Conservation (phyloP, 2,888 invertebrate genomes). For the Galerucella pusilla region DNA sequence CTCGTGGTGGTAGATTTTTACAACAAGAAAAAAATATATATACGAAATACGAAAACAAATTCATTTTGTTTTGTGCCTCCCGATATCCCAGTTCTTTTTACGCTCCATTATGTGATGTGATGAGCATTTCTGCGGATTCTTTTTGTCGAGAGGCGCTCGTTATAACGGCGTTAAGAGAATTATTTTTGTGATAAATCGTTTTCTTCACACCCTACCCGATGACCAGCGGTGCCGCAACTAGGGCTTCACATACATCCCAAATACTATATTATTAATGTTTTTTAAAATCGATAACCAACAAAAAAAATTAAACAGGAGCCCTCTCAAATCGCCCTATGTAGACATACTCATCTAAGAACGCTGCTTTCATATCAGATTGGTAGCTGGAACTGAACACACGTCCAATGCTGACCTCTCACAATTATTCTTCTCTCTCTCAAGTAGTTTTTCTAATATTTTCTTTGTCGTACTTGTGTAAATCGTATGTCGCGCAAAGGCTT, state of each 20-base stretch:
- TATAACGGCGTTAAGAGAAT: constrained; percentile 54
- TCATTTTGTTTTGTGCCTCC: constrained; percentile 33
- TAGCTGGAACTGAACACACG: too few species aligned
- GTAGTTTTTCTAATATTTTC: too few species aligned
- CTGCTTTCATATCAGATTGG: too few species aligned
- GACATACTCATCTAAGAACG: too few species aligned
- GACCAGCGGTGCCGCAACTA: constrained; percentile 6
- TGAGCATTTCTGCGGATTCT: constrained; percentile 50
- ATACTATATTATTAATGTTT: background rate
- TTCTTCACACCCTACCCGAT: constrained; percentile 43
- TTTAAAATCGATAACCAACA: too few species aligned
- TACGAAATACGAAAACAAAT: constrained; percentile 32
- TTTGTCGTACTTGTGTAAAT: too few species aligned
- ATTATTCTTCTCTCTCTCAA: too few species aligned
- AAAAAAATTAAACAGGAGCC: too few species aligned
- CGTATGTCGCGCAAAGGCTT: too few species aligned
- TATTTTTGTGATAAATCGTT: constrained; percentile 54
- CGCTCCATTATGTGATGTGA: constrained; percentile 44
- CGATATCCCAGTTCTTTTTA: constrained; percentile 45
- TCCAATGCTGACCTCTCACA: too few species aligned
- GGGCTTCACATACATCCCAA: background rate
- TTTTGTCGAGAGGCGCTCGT: constrained; percentile 49
- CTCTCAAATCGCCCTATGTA: too few species aligned
- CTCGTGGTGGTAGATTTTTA: constrained; percentile 8
- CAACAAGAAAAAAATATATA: background rate